Evolutionary conservation across 2,797 vertebrate species (phyloP), one percentile per base, ranked within the genome.

Genomic region (Mormyrus hasselquistii): DNA sequence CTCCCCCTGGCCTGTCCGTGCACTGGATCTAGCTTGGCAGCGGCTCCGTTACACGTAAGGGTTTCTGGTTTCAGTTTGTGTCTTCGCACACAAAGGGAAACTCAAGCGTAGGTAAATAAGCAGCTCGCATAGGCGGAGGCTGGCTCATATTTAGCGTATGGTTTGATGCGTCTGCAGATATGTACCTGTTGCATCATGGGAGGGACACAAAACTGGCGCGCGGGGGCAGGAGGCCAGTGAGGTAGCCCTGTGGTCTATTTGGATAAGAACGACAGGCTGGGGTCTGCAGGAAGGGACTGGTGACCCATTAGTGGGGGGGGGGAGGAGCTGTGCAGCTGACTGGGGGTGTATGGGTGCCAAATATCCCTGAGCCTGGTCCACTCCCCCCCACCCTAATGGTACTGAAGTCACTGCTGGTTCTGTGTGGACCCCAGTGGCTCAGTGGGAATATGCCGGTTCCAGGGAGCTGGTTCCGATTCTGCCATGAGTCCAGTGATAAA

Each of bases 131-230:
- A 29, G 29, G 62, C 1, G 65, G 65, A n/a, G 25, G 10, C 4
- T 2, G 29, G 29, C 65, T 34, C 12, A 0, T 34, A 14, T 12
- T 38, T 73, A 29, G 12, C 9, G 10, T 4, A 16, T 16, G 10
- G 69, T 2, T 12, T 73, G 29, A 73, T 38, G 10, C 10, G 4
- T 73, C 29, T 73, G 10, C 29, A 38, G 4, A 38, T 34, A 22
- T 25, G 12, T 12, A 52, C n/a, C 41, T 49, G 79, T 14, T 69
- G 69, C 34, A 87, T 87, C 55, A 57, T 41, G 76, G 76, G 25
- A 91, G 89, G 92, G 92, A 93, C 93, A 93, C 22, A 88, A 90
- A 65, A 22, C 53, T 55, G 82, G 82, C 4, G 4, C 9, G 38
- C 16, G 4, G 50, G 86, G 89, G 83, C 14, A 82, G 89, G 89